Evolutionary conservation across 2,888 invertebrate genomes (phyloP).

Genomic region (Caenorhabditis sp.): DNA sequence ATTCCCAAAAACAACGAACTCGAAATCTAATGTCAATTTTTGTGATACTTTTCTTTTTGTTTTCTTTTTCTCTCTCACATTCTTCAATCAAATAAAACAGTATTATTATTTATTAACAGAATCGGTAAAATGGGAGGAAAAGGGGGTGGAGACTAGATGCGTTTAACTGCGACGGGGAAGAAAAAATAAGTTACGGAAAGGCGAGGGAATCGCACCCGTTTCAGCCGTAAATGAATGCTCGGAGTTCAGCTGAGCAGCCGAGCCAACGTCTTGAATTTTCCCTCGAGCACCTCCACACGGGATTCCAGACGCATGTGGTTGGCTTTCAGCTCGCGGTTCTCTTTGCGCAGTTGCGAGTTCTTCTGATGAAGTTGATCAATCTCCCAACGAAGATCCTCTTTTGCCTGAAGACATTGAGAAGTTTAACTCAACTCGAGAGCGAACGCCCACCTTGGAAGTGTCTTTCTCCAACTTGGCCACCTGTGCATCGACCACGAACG

Average conservation of each 20-base stretch:
- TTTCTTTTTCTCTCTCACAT: neutral
- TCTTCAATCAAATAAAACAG: constrained; percentile 13
- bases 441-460: constrained; percentile 61
- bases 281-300: constrained; percentile 73
- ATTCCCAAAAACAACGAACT: neutral
- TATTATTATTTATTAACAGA: constrained; percentile 15
- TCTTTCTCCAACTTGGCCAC: constrained; percentile 75
- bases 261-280: constrained; percentile 77
- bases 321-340: constrained; percentile 75
- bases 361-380: constrained; percentile 76
- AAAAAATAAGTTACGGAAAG: constrained; percentile 14
- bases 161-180: neutral
- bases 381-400: constrained; percentile 76
- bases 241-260: constrained; percentile 63
- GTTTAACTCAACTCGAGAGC: no score
- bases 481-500: constrained; percentile 75
- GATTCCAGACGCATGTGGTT: constrained; percentile 72
- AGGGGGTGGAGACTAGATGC: neutral
- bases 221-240: neutral
- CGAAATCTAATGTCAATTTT: constrained; percentile 6
- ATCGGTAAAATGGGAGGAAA: no score
- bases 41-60: neutral
- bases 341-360: constrained; percentile 71
- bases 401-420: no score
- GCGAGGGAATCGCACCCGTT: constrained; percentile 22